Percentiles rank a stretch among this genome's conserved stretches.
Evolutionary conservation across 2,113 vertebrate genomes (phyloP).

Genomic region (Otolemur garnettii): DNA sequence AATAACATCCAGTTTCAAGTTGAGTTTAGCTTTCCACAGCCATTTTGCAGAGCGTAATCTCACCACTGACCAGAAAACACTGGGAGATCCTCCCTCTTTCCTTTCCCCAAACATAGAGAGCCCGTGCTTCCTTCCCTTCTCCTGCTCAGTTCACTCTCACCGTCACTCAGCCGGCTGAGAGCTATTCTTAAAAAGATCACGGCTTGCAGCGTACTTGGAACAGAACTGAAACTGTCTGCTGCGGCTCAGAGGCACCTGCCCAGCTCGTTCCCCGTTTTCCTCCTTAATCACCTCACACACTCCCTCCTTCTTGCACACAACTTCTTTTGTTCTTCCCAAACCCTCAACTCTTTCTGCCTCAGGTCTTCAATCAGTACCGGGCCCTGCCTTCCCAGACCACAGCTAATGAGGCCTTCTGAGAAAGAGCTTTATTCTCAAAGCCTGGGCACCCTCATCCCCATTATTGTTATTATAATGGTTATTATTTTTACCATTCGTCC

Average conservation of each 20-base stretch:
- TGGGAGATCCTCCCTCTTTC: background rate
- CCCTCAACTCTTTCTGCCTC: background rate
- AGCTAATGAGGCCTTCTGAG: background rate
- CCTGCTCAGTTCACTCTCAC: background rate
- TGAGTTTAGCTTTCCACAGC: conserved; percentile 20
- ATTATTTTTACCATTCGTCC: background rate
- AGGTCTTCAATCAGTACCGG: background rate
- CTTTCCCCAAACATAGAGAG: background rate
- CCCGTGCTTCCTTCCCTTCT: background rate
- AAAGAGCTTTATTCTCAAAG: background rate
- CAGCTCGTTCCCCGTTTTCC: background rate
- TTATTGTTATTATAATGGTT: background rate
- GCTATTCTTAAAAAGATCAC: background rate
- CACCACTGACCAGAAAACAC: background rate
- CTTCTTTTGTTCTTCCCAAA: background rate
- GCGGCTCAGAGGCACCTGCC: background rate
- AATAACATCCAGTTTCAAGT: conserved; percentile 44
- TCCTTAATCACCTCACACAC: background rate
- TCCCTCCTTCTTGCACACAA: background rate
- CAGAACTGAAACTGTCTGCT: background rate
- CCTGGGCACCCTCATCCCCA: background rate
- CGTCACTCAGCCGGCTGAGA: background rate
- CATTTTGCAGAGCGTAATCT: background rate
- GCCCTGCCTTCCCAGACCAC: background rate
- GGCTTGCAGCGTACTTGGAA: background rate